These are phyloP conservation scores for Silurus lanzhouensis DNA, from an alignment of 2,797 vertebrate genomes.

Conservation along the genomic window DNA sequence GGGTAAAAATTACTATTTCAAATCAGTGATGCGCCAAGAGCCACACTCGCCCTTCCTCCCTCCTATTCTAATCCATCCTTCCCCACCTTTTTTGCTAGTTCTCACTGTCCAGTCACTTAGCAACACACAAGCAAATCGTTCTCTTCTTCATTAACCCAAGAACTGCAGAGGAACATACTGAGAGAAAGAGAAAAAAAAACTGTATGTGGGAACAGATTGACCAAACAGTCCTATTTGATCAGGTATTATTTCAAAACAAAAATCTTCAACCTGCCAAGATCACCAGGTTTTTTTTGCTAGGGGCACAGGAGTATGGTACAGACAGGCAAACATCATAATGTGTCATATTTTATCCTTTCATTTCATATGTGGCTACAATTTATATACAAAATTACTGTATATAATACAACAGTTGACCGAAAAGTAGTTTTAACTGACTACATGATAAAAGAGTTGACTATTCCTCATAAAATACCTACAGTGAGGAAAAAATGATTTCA, in stretches of 20 bases:
- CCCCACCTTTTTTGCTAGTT: not conserved
- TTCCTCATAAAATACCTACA: too few species aligned
- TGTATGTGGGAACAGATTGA: not conserved
- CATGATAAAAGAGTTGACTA: too few species aligned
- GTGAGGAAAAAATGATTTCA: too few species aligned
- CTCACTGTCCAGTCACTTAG: constrained; percentile 59
- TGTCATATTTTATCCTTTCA: not conserved
- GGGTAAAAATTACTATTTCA: not conserved
- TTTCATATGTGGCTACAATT: too few species aligned
- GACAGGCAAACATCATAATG: not conserved
- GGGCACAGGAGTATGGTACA: not conserved
- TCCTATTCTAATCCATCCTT: not conserved
- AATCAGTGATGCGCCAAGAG: constrained; percentile 23
- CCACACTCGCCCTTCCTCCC: not conserved
- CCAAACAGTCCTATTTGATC: not conserved
- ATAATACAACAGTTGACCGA: too few species aligned
- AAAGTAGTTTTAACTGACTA: too few species aligned
- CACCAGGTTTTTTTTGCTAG: not conserved
- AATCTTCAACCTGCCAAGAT: not conserved
- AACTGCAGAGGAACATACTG: constrained; percentile 27
- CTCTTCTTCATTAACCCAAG: constrained; percentile 18
- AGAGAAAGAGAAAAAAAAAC: constrained; percentile 29
- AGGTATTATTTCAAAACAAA: not conserved
- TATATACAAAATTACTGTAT: too few species aligned
- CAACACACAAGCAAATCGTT: constrained; percentile 54